Evolutionary conservation across 2,888 invertebrate genomes (phyloP).

Genomic region (Caradrina kadenii): DNA sequence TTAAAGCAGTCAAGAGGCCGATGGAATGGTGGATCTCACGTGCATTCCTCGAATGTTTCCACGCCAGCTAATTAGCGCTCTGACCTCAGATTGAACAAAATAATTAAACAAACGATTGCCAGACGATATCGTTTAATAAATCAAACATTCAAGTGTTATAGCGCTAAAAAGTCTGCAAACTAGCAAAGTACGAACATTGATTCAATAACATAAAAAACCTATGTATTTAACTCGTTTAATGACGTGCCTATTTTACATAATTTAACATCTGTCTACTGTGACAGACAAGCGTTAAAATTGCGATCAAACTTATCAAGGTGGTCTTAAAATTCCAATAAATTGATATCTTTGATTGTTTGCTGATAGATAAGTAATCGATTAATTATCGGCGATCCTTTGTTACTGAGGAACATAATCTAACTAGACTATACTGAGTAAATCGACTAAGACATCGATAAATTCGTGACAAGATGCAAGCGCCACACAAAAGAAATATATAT

Average conservation of each 20-base stretch:
- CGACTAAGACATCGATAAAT: conserved; percentile 32
- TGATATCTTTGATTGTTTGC: conserved; percentile 47
- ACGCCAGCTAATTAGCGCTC: conserved; percentile 73
- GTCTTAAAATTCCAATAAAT: conserved; percentile 71
- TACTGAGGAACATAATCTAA: conserved; percentile 17
- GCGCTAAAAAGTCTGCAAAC: conserved; percentile 62
- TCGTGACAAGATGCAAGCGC: conserved; percentile 13
- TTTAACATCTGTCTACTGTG: conserved; percentile 62
- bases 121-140: conserved; percentile 64
- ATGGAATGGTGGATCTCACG: conserved; percentile 77
- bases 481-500: not conserved
- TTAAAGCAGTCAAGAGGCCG: conserved; percentile 74
- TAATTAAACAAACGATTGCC: conserved; percentile 58
- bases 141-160: conserved; percentile 62
- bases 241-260: conserved; percentile 63
- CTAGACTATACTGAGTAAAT: conserved; percentile 15
- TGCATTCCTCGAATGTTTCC: conserved; percentile 81
- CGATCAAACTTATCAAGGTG: conserved; percentile 72
- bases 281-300: conserved; percentile 69
- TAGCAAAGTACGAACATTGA: conserved; percentile 27
- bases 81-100: conserved; percentile 73
- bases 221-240: conserved; percentile 47
- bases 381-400: conserved; percentile 32
- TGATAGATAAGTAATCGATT: conserved; percentile 46
- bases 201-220: conserved; percentile 51